Percentiles rank a stretch among this genome's conserved stretches.
Evolutionary conservation across 2,113 vertebrate species (phyloP).

Genomic region (Dendropsophus ebraccatus): DNA sequence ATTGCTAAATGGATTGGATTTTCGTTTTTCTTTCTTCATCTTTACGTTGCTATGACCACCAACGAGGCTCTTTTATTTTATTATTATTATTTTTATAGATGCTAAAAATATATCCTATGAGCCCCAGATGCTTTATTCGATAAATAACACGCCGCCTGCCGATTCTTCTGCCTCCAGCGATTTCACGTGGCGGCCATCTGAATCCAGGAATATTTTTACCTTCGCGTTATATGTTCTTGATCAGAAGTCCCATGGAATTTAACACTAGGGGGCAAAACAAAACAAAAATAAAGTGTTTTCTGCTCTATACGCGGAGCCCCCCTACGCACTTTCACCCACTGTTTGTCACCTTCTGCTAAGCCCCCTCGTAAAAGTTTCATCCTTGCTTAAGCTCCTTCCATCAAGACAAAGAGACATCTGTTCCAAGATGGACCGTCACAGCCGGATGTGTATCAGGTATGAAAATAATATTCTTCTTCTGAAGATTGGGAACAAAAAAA

Average conservation of each 20-base stretch:
- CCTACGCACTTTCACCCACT: background rate
- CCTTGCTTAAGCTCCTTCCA: constrained; percentile 2
- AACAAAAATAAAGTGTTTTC: background rate
- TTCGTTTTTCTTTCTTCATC: too few relatives aligned
- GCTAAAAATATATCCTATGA: background rate
- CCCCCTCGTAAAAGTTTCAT: constrained; percentile 43
- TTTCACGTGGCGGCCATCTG: background rate
- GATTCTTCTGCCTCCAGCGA: background rate
- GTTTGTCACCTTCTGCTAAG: constrained; percentile 24
- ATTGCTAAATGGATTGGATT: too few relatives aligned
- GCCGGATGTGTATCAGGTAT: constrained; percentile 38
- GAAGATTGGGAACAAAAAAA: background rate
- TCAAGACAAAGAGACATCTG: constrained; percentile 49
- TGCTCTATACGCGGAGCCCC: background rate
- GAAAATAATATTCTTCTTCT: constrained; percentile 41
- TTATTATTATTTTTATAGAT: background rate
- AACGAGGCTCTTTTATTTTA: background rate
- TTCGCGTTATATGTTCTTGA: background rate
- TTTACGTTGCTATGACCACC: too few relatives aligned
- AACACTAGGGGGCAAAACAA: background rate
- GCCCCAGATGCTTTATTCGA: background rate
- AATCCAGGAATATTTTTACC: background rate
- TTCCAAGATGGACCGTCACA: constrained; percentile 37
- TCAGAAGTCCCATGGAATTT: constrained; percentile 13
- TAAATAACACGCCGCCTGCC: background rate